Evolutionary conservation across 2,797 vertebrate species (phyloP), one percentile per base, ranked within the genome.

Genomic region (Rhincodon typus): DNA sequence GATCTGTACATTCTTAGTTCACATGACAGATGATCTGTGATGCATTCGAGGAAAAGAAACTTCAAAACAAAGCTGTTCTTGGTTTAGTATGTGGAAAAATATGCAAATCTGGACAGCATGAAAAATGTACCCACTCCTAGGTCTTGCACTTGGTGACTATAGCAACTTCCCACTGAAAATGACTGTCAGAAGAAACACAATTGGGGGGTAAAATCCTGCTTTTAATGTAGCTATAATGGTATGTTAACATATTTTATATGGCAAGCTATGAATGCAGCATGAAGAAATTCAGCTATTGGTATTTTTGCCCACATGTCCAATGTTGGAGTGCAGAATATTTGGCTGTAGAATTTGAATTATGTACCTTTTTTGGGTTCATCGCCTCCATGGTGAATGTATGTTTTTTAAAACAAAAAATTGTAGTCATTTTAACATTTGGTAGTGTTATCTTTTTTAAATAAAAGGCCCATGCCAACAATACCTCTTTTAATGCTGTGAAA

Each of bases 71-170:
- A 38, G 34, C 88, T 93, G 34, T 10, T 67, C 34, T 23, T 67
- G 19, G 90, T 93, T 66, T 67, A 69, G 62, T 21, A 93, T 69
- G 66, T 69, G 66, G 46, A 93, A 93, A 67, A 93, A 42, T 93
- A 93, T 93, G 90, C 62, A 69, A 42, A 69, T 93, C 69, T 25
- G 90, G 69, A 69, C 90, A 69, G 90, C n/a, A 13, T 93, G 90
- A 69, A 93, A 93, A 38, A 21, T 67, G 90, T 69, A 69, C 38
- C 34, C n/a, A 93, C n/a, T 38, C n/a, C 90, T 42, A 69, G 21
- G 90, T 69, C 62, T 93, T 66, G n/a, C 2, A 38, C 25, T 34
- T 93, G 90, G 90, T 67, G 90, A 93, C n/a, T 42, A 27, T 69
- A 42, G 23, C 38, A 69, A 93, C 66, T 69, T 69, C 1, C 90